phyloP scores from a whole-genome alignment of 2,888 invertebrate species.

The Drosophila mulleri region DNA sequence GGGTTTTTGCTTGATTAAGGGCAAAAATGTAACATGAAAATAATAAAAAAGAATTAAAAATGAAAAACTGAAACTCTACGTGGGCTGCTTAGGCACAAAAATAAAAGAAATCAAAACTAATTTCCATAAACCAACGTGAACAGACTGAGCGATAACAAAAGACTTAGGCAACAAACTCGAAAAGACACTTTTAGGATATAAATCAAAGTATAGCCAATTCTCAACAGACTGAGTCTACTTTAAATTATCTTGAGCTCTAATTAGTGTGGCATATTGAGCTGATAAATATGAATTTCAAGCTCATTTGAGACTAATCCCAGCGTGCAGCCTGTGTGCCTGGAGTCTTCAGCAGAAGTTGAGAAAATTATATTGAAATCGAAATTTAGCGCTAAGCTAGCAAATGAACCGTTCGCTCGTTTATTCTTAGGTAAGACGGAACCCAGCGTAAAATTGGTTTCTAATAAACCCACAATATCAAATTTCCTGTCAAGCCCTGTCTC shows the following conservation, averaged over 20 bases:
- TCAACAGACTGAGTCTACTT: not conserved
- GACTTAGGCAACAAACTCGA: constrained; percentile 61
- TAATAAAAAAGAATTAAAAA: constrained; percentile 33
- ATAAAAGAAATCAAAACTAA: constrained; percentile 32
- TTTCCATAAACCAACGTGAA: constrained; percentile 35
- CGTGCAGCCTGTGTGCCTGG: not conserved
- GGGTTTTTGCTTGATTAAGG: constrained; percentile 74
- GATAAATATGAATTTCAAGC: not conserved
- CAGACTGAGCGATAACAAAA: constrained; percentile 44
- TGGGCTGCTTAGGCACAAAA: constrained; percentile 55
- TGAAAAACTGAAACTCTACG: constrained; percentile 62
- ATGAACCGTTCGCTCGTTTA: constrained; percentile 28
- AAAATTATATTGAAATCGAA: constrained; percentile 32
- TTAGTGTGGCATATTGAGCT: constrained; percentile 1
- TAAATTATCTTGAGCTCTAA: constrained; percentile 4
- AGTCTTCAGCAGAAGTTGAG: constrained; percentile 12
- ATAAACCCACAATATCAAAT: constrained; percentile 68
- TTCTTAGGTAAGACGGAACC: constrained; percentile 32
- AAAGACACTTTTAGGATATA: constrained; percentile 18
- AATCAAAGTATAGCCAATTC: constrained; percentile 3
- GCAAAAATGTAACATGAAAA: constrained; percentile 55
- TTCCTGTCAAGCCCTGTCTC: constrained; percentile 63
- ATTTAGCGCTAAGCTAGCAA: constrained; percentile 20
- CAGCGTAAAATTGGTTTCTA: constrained; percentile 56
- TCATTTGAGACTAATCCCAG: constrained; percentile 1